phyloP scores from a whole-genome alignment of 2,113 vertebrate genomes.

The Cyphomyrus plagiostoma region DNA sequence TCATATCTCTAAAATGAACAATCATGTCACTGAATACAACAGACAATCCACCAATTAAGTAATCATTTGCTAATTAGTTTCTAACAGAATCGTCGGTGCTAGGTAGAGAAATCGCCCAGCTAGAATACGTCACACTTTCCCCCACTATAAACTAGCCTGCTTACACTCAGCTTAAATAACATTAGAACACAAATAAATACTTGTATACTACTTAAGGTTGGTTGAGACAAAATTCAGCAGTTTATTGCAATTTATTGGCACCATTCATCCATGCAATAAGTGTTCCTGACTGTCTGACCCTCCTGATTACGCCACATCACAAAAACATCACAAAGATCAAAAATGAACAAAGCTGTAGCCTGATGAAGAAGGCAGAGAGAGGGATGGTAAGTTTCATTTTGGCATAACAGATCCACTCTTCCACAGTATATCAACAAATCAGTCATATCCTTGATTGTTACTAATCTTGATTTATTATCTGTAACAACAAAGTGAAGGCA shows the following conservation, averaged over 20 bases:
- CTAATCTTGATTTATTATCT: neutral
- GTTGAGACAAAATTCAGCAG: neutral
- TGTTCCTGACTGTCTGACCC: neutral
- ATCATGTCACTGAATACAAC: neutral
- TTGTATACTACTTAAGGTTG: neutral
- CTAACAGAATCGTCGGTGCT: neutral
- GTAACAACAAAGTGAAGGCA: neutral
- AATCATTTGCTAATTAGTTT: neutral
- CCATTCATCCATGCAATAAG: neutral
- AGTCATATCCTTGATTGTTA: neutral
- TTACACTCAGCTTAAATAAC: neutral
- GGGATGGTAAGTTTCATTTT: neutral
- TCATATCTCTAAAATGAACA: neutral
- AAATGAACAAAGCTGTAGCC: neutral
- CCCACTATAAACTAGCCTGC: neutral
- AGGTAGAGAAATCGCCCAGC: neutral
- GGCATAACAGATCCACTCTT: neutral
- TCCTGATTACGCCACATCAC: neutral
- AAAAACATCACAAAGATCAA: neutral
- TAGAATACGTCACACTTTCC: neutral
- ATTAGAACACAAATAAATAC: neutral
- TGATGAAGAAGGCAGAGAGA: neutral
- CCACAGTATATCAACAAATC: neutral
- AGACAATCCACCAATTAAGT: neutral
- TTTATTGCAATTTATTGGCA: neutral